Evolutionary conservation across 2,888 invertebrate species (phyloP).

Genomic region (Tyria jacobaeae): DNA sequence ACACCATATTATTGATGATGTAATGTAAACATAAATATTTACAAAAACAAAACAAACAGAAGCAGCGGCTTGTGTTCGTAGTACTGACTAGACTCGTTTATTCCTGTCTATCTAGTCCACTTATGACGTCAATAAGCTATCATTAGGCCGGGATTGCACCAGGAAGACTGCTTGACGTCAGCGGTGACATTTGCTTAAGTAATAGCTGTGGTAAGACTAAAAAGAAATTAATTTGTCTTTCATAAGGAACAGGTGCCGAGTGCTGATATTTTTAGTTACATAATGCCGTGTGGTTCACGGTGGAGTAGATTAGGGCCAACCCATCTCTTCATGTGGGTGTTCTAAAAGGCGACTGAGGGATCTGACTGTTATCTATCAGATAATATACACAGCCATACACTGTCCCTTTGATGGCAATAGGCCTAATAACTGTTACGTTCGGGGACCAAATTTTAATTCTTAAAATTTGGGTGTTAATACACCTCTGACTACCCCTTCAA

Average conservation of each 20-base stretch:
- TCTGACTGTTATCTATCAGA: too few species aligned
- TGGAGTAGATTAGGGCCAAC: too few species aligned
- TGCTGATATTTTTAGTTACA: neutral
- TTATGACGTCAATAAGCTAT: slow-evolving; percentile 47
- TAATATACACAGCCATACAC: too few species aligned
- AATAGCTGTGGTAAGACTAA: slow-evolving; percentile 4
- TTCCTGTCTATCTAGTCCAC: slow-evolving; percentile 31
- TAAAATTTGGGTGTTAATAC: too few species aligned
- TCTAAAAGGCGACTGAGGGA: too few species aligned
- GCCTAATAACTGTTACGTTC: too few species aligned
- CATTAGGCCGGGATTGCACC: slow-evolving; percentile 49
- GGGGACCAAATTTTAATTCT: too few species aligned
- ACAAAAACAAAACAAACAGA: slow-evolving; percentile 16
- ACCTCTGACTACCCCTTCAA: too few species aligned
- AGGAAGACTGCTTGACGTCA: slow-evolving; percentile 48
- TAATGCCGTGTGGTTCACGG: too few species aligned
- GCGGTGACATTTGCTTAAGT: slow-evolving; percentile 37
- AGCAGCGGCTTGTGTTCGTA: too few species aligned
- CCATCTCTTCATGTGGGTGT: too few species aligned
- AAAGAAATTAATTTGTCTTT: neutral
- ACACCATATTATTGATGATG: neutral
- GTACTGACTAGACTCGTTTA: slow-evolving; percentile 8
- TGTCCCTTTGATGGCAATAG: too few species aligned
- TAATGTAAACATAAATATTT: slow-evolving; percentile 16
- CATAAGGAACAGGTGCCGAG: neutral